A percentile compares a stretch with the other conserved stretches of the same genome.
Conservation (phyloP, 2,113 vertebrate species). For the Leiothrix lutea region DNA sequence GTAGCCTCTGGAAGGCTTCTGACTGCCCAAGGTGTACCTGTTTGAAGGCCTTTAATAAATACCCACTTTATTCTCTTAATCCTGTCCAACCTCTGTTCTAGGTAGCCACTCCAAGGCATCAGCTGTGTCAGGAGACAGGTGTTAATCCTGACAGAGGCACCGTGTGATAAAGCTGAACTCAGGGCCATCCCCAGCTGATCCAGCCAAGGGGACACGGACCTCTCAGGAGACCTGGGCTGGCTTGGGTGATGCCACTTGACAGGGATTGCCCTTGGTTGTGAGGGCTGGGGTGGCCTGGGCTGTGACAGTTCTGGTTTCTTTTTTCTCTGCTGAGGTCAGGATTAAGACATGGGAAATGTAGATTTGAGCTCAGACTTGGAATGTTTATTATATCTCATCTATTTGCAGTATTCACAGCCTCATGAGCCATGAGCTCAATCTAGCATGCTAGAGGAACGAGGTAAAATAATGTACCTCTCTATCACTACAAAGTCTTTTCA, state of each 20-base stretch:
- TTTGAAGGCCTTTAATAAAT: not conserved
- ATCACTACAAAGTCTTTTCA: no score
- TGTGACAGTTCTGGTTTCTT: no score
- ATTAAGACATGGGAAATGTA: no score
- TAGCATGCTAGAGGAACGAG: no score
- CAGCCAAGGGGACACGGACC: accelerated
- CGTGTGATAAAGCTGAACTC: not conserved
- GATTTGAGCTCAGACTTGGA: no score
- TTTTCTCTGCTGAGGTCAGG: no score
- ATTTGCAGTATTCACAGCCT: no score
- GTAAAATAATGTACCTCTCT: no score
- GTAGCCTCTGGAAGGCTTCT: not conserved
- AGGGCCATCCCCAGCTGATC: not conserved
- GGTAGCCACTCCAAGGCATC: not conserved
- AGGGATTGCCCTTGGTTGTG: not conserved
- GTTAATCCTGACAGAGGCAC: not conserved
- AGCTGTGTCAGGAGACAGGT: not conserved
- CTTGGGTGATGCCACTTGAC: not conserved
- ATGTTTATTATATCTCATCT: no score
- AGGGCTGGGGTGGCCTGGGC: not conserved
- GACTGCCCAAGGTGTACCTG: not conserved
- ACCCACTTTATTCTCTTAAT: not conserved
- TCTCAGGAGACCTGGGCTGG: not conserved
- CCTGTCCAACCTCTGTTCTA: no score
- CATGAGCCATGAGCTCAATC: no score